Evolutionary conservation across 2,797 vertebrate species (phyloP), one percentile per base, ranked within the genome.

Genomic region (Neosalanx taihuensis): DNA sequence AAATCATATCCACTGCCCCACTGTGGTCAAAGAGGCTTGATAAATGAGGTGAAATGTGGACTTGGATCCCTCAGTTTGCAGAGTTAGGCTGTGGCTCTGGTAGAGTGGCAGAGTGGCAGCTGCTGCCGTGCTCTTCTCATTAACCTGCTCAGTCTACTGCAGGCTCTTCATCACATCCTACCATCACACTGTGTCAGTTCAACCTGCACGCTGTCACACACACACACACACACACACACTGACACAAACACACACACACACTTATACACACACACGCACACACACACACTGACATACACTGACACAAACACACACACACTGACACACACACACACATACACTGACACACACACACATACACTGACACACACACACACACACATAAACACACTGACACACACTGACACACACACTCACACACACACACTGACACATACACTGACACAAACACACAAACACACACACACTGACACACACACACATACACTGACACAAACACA

Each of bases 81-180:
- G 71, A 58, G 77, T 61, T 72, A 60, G 71, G 58, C 69, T 0
- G 1, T 71, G 20, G 59, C 57, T 7, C 57, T 2, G 20, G 10
- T 23, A 13, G 23, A 12, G 23, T 30, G 23, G 60, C 68, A 63
- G 63, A 74, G 81, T 81, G 81, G 88, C 84, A 85, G 84, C 85
- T 86, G 81, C 72, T 82, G 62, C 81, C 74, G 41, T 80, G 81
- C 85, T 75, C 83, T 82, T 81, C 76, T 85, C 82, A 89, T 87
- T 85, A 89, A 79, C 72, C 57, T 71, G 87, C 79, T 80, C 83
- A 76, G 83, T 77, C 80, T 76, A 81, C 82, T 84, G 80, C 82
- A 83, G 87, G 79, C 84, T 79, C 80, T 87, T 78, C 81, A 87
- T 89, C 86, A 86, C 81, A 83, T 75, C 35, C 20, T 3, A 33